Conservation (phyloP, 2,797 vertebrate species). For the Phylloscopus collybita region DNA sequence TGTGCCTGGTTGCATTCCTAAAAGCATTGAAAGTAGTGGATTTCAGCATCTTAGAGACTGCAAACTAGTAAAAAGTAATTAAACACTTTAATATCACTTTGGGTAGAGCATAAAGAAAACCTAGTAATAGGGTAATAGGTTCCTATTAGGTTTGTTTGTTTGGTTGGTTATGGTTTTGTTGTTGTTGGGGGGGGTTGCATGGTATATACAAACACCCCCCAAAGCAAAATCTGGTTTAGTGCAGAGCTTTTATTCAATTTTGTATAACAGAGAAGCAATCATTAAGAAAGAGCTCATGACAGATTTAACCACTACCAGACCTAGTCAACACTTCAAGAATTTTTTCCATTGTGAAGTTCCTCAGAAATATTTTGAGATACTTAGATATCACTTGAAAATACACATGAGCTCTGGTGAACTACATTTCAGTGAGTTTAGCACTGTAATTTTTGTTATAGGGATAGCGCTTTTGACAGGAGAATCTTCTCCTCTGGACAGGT, state of each 20-base stretch:
- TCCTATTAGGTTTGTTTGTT: not conserved
- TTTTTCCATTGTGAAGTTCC: not conserved
- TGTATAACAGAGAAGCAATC: not conserved
- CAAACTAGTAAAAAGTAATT: constrained; percentile 52
- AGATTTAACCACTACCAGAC: not conserved
- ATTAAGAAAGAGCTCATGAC: not conserved
- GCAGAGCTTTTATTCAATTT: not conserved
- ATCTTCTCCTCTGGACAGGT: not conserved
- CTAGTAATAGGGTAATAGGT: not conserved
- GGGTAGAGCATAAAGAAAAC: not conserved
- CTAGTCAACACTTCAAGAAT: not conserved
- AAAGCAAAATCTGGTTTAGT: not conserved
- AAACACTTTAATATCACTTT: constrained; percentile 27
- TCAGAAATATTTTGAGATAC: not conserved
- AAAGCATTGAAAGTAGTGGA: not conserved
- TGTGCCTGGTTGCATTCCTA: not conserved
- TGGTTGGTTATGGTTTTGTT: too few relatives aligned
- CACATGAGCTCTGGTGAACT: not conserved
- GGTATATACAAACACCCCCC: not conserved
- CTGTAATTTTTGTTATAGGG: not conserved
- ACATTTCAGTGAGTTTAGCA: not conserved
- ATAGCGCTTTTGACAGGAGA: not conserved
- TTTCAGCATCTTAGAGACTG: not conserved
- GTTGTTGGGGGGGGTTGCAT: too few relatives aligned
- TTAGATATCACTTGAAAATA: not conserved